A percentile compares a stretch with the other conserved stretches of the same genome.
Evolutionary conservation across 2,113 vertebrate genomes (phyloP).

Genomic region (Vulpes ferrilata): DNA sequence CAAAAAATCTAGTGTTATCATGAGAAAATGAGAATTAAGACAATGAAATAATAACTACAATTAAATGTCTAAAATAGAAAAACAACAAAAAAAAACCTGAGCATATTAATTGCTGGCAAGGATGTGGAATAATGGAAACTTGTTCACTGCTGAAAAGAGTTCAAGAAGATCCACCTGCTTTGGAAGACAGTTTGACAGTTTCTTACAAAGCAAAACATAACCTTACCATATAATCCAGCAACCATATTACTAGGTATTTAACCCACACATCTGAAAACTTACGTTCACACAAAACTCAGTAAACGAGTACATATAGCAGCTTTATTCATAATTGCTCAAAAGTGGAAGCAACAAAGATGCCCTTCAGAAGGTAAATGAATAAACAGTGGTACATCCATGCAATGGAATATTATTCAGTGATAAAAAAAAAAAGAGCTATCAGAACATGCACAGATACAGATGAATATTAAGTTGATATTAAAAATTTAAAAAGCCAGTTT

Average conservation of each 20-base stretch:
- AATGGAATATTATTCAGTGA: neutral
- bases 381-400: neutral
- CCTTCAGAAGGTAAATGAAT: neutral
- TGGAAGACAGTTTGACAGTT: neutral
- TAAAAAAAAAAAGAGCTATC: neutral
- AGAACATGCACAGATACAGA: neutral
- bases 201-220: neutral
- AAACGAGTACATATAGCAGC: neutral
- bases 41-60: neutral
- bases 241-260: neutral
- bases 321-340: neutral
- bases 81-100: neutral
- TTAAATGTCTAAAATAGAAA: neutral
- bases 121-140: neutral
- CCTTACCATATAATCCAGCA: neutral
- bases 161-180: neutral
- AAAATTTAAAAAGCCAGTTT: neutral
- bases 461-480: neutral
- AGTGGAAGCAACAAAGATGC: neutral
- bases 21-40: neutral
- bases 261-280: neutral
- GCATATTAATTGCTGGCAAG: neutral
- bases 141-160: neutral
- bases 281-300: neutral
- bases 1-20: neutral